Percentiles rank a stretch among this genome's conserved stretches.
These are phyloP conservation scores for Masnerella sp. DNA, from an alignment of 2,888 invertebrate genomes.

Conservation along the genomic window DNA sequence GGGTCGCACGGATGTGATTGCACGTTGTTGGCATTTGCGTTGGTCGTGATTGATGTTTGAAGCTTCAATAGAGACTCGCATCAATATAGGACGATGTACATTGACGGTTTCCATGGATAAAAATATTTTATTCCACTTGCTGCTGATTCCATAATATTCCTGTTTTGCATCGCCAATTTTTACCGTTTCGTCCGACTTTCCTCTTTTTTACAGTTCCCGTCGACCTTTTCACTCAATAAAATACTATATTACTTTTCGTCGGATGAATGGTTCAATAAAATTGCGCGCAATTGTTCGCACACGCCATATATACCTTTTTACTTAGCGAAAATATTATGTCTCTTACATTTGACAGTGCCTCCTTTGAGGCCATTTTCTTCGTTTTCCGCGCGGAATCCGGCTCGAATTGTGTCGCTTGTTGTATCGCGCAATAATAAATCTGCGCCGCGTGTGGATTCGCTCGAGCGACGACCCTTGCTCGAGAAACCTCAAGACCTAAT, in stretches of 20 bases:
- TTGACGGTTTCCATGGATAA: constrained; percentile 48
- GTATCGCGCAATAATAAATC: constrained; percentile 43
- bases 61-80: constrained; percentile 52
- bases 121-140: constrained; percentile 48
- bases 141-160: constrained; percentile 45
- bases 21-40: constrained; percentile 35
- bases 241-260: constrained; percentile 21
- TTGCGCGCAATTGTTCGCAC: too few relatives aligned
- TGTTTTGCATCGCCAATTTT: constrained; percentile 36
- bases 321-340: neutral
- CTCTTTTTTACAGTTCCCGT: constrained; percentile 6
- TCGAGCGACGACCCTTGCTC: constrained; percentile 41
- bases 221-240: neutral
- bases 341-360: constrained; percentile 12
- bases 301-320: too few relatives aligned
- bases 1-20: too few relatives aligned
- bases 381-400: constrained; percentile 21
- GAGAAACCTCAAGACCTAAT: constrained; percentile 46
- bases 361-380: constrained; percentile 6
- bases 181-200: constrained; percentile 1
- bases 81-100: constrained; percentile 44
- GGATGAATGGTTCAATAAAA: constrained; percentile 6
- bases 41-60: constrained; percentile 42
- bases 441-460: constrained; percentile 28
- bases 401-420: constrained; percentile 19